phyloP scores from a whole-genome alignment of 2,113 vertebrate genomes.

The Rhabdomys dilectus region DNA sequence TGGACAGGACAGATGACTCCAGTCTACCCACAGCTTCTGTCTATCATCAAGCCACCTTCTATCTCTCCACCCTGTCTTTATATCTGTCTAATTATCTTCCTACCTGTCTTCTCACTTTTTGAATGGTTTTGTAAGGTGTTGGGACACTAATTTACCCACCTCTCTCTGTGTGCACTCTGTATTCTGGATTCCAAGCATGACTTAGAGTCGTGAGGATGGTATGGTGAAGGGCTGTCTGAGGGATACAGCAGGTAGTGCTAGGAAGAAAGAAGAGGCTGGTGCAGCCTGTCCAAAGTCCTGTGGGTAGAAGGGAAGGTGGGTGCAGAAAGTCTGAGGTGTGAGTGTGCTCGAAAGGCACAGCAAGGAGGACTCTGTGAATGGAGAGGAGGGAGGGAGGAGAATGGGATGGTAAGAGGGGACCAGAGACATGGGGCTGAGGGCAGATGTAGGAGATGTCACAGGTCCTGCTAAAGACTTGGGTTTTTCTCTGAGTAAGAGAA shows the following conservation, averaged over 20 bases:
- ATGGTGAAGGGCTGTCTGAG: neutral
- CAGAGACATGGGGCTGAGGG: neutral
- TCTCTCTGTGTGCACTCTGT: neutral
- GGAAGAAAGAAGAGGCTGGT: slow-evolving; percentile 1
- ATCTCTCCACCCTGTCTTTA: neutral
- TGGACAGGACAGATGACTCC: neutral
- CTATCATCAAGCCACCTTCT: neutral
- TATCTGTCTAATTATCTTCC: neutral
- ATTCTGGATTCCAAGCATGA: neutral
- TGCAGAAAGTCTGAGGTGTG: neutral
- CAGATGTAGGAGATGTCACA: neutral
- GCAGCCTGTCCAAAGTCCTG: neutral
- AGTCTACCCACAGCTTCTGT: neutral
- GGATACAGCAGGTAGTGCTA: neutral
- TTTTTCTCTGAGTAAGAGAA: slow-evolving; percentile 7
- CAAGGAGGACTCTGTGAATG: neutral
- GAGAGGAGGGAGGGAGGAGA: neutral
- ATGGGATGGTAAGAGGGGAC: neutral
- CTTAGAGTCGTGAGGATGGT: neutral
- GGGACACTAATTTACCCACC: neutral
- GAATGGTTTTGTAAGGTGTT: neutral
- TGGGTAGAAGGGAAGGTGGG: neutral
- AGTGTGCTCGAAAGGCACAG: neutral
- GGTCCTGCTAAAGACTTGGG: neutral
- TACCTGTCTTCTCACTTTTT: neutral